phyloP scores from a whole-genome alignment of 2,888 invertebrate species.

The Lepeophtheirus nordmannii region DNA sequence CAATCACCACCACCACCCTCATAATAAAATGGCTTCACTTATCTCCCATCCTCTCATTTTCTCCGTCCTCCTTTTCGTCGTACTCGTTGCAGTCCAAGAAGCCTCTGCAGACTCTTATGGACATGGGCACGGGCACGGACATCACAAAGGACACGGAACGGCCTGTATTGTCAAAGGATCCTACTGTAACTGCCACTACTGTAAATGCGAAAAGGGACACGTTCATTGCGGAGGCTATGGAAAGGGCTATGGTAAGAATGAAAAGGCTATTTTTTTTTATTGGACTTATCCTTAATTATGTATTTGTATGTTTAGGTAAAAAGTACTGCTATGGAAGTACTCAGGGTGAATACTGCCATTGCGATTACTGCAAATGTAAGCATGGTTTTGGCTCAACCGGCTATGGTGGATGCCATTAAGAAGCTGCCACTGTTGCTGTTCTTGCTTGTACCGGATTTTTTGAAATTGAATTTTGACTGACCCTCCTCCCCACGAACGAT shows the following conservation, averaged over 20 bases:
- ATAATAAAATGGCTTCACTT: neutral
- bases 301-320: constrained; percentile 1
- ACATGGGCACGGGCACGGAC: constrained; percentile 9
- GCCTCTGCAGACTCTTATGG: constrained; percentile 4
- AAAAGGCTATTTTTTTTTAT: neutral
- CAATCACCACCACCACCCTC: too few relatives aligned
- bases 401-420: constrained; percentile 14
- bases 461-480: too few relatives aligned
- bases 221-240: constrained; percentile 21
- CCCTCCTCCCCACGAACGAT: too few relatives aligned
- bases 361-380: constrained; percentile 22
- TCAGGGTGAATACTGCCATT: constrained; percentile 22
- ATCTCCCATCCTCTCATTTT: neutral
- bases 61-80: neutral
- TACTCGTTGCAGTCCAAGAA: neutral
- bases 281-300: neutral
- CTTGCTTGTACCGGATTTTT: neutral
- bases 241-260: constrained; percentile 14
- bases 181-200: constrained; percentile 20
- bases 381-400: constrained; percentile 10
- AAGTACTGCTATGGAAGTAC: constrained; percentile 21
- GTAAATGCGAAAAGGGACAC: constrained; percentile 20
- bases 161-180: constrained; percentile 21
- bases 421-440: neutral
- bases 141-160: constrained; percentile 16